Evolutionary conservation across 2,888 invertebrate species (phyloP).

Genomic region (Tetranychus truncatus): DNA sequence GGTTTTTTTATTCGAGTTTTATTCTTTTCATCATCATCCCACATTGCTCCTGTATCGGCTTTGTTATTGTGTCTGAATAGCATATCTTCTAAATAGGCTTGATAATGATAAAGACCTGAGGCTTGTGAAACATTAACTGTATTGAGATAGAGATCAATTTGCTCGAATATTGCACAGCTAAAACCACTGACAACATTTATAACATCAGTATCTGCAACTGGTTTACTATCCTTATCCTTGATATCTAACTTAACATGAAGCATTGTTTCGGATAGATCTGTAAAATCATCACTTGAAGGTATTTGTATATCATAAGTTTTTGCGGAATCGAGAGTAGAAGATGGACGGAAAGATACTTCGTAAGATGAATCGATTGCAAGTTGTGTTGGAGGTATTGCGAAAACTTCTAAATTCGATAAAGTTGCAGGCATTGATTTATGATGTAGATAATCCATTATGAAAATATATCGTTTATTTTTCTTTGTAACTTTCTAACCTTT

Average conservation of each 20-base stretch:
- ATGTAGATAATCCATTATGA: slow-evolving; percentile 4
- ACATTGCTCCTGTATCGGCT: neutral
- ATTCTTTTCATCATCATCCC: neutral
- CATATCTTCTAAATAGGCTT: neutral
- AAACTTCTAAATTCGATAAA: neutral
- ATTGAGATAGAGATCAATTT: neutral
- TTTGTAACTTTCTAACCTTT: neutral
- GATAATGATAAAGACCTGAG: neutral
- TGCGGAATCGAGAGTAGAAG: neutral
- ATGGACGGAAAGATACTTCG: neutral
- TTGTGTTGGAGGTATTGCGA: neutral
- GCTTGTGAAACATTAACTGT: neutral
- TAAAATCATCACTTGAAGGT: neutral
- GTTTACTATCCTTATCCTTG: neutral
- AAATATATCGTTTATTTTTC: neutral
- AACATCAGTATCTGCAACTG: neutral
- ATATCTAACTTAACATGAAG: neutral
- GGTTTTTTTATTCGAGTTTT: neutral
- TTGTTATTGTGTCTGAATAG: neutral
- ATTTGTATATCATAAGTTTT: neutral
- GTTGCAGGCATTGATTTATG: neutral
- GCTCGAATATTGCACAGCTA: neutral
- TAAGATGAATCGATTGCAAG: neutral
- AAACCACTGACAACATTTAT: neutral
- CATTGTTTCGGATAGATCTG: neutral